Evolutionary conservation across 2,113 vertebrate genomes (phyloP).

Genomic region (Pseudorasbora parva): DNA sequence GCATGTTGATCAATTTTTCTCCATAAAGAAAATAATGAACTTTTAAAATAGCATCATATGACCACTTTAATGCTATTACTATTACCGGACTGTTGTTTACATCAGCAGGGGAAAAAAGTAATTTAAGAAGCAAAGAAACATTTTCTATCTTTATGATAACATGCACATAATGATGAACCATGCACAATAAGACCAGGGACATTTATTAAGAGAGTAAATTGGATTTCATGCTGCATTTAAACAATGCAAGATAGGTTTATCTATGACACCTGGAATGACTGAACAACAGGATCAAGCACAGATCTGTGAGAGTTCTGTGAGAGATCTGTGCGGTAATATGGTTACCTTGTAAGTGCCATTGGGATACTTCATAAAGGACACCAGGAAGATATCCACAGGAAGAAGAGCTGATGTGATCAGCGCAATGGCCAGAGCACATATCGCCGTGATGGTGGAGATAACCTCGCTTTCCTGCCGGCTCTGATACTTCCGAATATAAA

Average conservation of each 20-base stretch:
- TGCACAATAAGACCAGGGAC: not conserved
- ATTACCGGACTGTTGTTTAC: not conserved
- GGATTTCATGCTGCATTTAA: not conserved
- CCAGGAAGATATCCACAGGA: constrained; percentile 97
- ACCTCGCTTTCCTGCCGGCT: constrained; percentile 96
- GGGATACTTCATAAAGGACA: constrained; percentile 95
- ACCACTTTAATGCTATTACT: not conserved
- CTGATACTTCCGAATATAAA: constrained; percentile 96
- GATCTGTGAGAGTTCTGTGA: not conserved
- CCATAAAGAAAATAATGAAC: no score
- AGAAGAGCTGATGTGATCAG: constrained; percentile 95
- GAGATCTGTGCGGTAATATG: constrained; percentile 29
- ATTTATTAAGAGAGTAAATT: not conserved
- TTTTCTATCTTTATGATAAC: not conserved
- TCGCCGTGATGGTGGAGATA: constrained; percentile 94
- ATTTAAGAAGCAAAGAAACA: not conserved
- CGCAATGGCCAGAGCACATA: constrained; percentile 91
- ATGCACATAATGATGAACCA: not conserved
- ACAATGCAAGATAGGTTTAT: not conserved
- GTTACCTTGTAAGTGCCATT: constrained; percentile 98
- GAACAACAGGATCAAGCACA: not conserved
- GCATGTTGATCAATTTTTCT: no score
- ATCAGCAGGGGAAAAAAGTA: not conserved
- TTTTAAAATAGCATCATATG: no score
- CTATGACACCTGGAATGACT: not conserved